Conservation (phyloP, 2,888 invertebrate genomes). For the Ectemnius lituratus region DNA sequence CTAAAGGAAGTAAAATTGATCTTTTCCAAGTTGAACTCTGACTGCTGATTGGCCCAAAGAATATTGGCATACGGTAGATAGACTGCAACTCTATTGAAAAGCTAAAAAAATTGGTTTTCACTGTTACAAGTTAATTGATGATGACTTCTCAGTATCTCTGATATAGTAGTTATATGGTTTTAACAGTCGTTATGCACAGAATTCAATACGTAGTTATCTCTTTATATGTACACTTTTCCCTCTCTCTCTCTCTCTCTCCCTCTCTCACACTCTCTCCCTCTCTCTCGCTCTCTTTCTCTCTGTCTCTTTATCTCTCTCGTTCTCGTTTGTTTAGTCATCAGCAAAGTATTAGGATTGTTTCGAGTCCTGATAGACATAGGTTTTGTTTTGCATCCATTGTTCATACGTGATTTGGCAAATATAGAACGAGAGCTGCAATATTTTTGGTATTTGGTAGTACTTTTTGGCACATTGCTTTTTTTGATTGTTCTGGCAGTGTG, state of each 20-base stretch:
- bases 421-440: conserved; percentile 62
- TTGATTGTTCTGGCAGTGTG: conserved; percentile 66
- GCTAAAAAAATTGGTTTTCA: conserved; percentile 66
- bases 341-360: conserved; percentile 60
- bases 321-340: conserved; percentile 60
- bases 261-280: conserved; percentile 43
- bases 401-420: conserved; percentile 40
- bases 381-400: conserved; percentile 54
- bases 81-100: conserved; percentile 73
- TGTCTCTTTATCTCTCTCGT: conserved; percentile 42
- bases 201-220: conserved; percentile 54
- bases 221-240: conserved; percentile 40
- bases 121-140: conserved; percentile 60
- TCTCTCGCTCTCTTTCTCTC: conserved; percentile 49
- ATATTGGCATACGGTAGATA: conserved; percentile 71
- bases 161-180: conserved; percentile 32
- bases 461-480: too few relatives aligned
- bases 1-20: conserved; percentile 74
- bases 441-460: conserved; percentile 31
- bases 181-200: conserved; percentile 52
- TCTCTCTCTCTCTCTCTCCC: conserved; percentile 48
- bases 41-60: conserved; percentile 75
- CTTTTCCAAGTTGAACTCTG: conserved; percentile 72
- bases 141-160: conserved; percentile 45
- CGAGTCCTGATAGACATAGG: conserved; percentile 56